phyloP scores from a whole-genome alignment of 2,113 vertebrate genomes.

The Chrysemys picta region DNA sequence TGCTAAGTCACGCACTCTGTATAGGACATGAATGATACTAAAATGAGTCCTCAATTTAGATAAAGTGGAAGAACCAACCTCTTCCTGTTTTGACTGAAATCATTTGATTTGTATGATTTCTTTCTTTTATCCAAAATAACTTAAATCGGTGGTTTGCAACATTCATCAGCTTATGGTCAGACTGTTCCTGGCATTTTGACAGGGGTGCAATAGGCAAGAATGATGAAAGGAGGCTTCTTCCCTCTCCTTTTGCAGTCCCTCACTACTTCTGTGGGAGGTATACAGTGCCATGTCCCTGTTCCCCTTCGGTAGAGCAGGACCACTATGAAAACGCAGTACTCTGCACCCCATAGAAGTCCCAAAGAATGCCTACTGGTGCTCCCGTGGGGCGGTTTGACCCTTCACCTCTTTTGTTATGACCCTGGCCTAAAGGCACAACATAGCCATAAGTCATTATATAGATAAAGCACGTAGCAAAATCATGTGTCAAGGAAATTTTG shows the following conservation, averaged over 20 bases:
- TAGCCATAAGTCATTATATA: background rate
- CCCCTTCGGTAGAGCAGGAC: background rate
- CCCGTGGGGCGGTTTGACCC: background rate
- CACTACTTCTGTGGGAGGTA: background rate
- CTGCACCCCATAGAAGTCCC: background rate
- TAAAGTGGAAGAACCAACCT: background rate
- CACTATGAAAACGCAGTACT: background rate
- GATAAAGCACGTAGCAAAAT: background rate
- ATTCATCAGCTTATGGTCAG: background rate
- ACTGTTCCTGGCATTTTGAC: background rate
- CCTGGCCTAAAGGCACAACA: background rate
- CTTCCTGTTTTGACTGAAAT: background rate
- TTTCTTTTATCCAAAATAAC: background rate
- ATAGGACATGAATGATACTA: background rate
- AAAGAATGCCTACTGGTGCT: background rate
- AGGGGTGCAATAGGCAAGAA: background rate
- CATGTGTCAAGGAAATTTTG: background rate
- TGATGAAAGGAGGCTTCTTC: background rate
- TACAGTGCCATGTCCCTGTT: background rate
- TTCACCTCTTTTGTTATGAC: background rate
- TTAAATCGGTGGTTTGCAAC: background rate
- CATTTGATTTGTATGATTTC: rapidly evolving
- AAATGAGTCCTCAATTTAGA: background rate
- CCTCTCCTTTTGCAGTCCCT: background rate
- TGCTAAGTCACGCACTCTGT: background rate